Base-by-base conservation (phyloP, 2,797 vertebrate species). In the Labroides dimidiatus region DNA sequence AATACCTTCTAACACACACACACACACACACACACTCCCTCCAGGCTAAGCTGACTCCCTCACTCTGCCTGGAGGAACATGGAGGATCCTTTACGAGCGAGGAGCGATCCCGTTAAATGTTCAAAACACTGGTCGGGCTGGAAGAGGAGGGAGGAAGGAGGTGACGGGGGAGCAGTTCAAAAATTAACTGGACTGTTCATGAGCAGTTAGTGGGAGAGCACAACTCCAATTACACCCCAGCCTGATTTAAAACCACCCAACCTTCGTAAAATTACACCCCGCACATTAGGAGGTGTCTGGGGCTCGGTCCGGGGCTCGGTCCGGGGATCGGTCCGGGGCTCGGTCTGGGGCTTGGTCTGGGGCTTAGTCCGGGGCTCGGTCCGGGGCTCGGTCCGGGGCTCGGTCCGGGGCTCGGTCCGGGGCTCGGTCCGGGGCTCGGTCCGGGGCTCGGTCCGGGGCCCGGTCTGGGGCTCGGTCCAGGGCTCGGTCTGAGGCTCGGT, bases 21-120 rank as follows among this genome's bases (percentile, higher is more conserved):
- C 33, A 77, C 44, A 68, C 41, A 43, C 39, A 23, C 54, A 60
- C 69, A 72, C 69, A 76, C 64, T 44, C 74, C 64, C 64, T 68
- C 44, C 17, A 27, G 27, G 27, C 27, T 6, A 6, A 27, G 27
- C 27, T 3, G 27, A 23, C 50, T 93, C 90, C 91, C 88, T 89
- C 84, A 85, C 92, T 93, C 86, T 92, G 94, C 94, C 90, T 1
- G 87, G 93, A 95, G 91, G 93, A 95, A 94, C 95, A 93, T 65
- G 87, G 90, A 92, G 81, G 86, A 93, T 91, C 86, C 81, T 93
- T 93, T 92, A 93, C 78, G 84, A 81, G 86, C 41, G 39, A 86
- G 65, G 83, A 91, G 82, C 75, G 82, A 84, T 81, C 78, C 90
- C 59, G 90, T 92, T 92, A 93, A 94, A 89, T 77, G 80, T 92